These are phyloP conservation scores for Sinocyclocheilus grahami DNA, from an alignment of 2,113 vertebrate species.

Conservation along the genomic window DNA sequence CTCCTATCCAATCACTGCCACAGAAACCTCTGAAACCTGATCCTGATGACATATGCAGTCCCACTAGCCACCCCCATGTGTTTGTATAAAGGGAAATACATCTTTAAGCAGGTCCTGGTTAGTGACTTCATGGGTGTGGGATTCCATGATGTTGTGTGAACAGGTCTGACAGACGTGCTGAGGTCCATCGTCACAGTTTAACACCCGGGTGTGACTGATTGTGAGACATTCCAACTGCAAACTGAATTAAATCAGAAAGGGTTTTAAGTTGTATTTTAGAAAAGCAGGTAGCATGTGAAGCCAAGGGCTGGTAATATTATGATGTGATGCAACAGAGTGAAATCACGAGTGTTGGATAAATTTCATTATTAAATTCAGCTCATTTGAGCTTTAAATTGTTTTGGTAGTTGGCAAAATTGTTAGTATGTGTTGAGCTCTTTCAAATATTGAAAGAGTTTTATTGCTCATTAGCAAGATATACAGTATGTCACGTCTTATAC, in stretches of 20 bases:
- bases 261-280: constrained; percentile 6
- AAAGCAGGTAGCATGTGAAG: neutral
- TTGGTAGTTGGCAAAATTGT: neutral
- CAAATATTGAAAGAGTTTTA: neutral
- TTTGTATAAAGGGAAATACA: constrained; percentile 24
- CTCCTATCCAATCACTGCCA: neutral
- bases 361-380: neutral
- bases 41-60: constrained; percentile 6
- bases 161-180: constrained; percentile 2
- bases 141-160: constrained; percentile 27
- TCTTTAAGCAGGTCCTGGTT: neutral
- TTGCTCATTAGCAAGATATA: neutral
- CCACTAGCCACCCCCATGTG: constrained; percentile 7
- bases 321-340: constrained; percentile 22
- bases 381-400: neutral
- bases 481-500: no score
- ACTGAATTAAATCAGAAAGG: neutral
- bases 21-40: constrained; percentile 14
- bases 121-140: constrained; percentile 15
- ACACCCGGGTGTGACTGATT: constrained; percentile 3
- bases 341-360: constrained; percentile 4
- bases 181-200: constrained; percentile 6
- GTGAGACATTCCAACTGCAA: constrained; percentile 21
- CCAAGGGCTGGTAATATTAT: neutral
- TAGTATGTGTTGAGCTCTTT: neutral